These are phyloP conservation scores for Dicrurus megarhynchus DNA, from an alignment of 2,113 vertebrate species.

Conservation along the genomic window DNA sequence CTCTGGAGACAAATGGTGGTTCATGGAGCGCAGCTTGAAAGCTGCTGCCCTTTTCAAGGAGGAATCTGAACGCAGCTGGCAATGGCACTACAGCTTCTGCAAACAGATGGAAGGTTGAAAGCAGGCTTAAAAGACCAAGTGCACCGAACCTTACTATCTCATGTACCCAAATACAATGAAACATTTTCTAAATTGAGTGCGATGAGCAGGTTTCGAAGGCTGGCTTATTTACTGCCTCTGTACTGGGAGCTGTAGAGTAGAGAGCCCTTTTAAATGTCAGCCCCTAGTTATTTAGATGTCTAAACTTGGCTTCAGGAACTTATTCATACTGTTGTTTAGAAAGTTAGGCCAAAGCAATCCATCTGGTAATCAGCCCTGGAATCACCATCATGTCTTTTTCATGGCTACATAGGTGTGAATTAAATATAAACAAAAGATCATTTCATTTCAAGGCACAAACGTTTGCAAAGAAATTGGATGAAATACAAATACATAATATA, in stretches of 20 bases:
- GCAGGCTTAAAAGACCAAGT: not conserved
- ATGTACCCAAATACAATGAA: not conserved
- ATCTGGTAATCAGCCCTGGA: slow-evolving; percentile 22
- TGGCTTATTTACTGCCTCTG: not conserved
- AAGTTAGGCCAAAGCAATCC: not conserved
- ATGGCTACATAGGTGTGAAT: slow-evolving; percentile 28
- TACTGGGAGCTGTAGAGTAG: slow-evolving; percentile 41
- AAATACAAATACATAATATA: slow-evolving; percentile 44
- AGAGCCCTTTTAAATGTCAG: slow-evolving; percentile 60
- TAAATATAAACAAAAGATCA: slow-evolving; percentile 28
- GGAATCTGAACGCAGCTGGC: not conserved
- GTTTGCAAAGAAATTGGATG: slow-evolving; percentile 57
- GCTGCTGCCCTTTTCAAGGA: not conserved
- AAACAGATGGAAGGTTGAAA: not conserved
- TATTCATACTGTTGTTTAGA: not conserved
- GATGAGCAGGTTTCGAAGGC: not conserved
- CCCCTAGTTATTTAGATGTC: slow-evolving; percentile 9
- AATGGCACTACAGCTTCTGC: not conserved
- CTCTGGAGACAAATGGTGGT: not conserved
- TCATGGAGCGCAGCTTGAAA: not conserved
- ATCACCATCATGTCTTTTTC: not conserved
- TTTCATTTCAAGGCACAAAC: slow-evolving; percentile 66
- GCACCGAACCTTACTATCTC: not conserved
- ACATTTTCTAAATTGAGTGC: not conserved
- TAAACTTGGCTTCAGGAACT: slow-evolving; percentile 31